Evolutionary conservation across 1,140 invertebrate species (phyloP), one percentile per base, ranked within the genome.

Genomic region (Drosophila pallidifrons): DNA sequence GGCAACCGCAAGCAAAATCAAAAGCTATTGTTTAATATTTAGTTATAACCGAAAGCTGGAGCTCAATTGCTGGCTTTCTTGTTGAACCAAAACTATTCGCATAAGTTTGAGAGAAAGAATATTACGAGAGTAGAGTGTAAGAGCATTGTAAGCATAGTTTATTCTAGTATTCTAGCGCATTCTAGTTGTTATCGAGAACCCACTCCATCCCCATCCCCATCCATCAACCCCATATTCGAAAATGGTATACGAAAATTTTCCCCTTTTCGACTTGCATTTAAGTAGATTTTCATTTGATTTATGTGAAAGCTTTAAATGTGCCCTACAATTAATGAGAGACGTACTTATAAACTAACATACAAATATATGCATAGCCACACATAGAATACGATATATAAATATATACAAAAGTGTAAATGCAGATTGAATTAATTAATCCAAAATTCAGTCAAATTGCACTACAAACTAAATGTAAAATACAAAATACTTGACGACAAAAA

Each of bases 271-370:
- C 59, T 70, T 72, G 60, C 57, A 63, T 74, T 74, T 75, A 69
- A 63, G 55, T 68, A 75, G 64, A 16, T 41, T 55, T 67, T 59
- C 6, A 43, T 78, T 77, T 58, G 73, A 25, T 67, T 77, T 82
- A 25, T 89, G 59, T 80, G 73, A 91, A 87, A 91, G 90, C 90
- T 91, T 91, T 91, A 91, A 90, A 91, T 91, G 86, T 91, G 82
- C 86, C 90, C 86, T 77, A 81, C 8, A 57, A 20, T 52, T 67
- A 57, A 69, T 80, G 66, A 67, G 57, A 49, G 57, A 49, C n/a
- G n/a, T 65, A 11, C 51, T 65, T 41, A 65, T 32, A 51, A 46
- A 38, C 30, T 28, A 30, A 32, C 45, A 47, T 16, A 61, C 13
- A 6, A 2, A 32, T 49, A 61, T 45, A 28, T 7, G 35, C 35